Evolutionary conservation across 1,140 invertebrate species (phyloP).

Genomic region (Aphaenogaster rudis): DNA sequence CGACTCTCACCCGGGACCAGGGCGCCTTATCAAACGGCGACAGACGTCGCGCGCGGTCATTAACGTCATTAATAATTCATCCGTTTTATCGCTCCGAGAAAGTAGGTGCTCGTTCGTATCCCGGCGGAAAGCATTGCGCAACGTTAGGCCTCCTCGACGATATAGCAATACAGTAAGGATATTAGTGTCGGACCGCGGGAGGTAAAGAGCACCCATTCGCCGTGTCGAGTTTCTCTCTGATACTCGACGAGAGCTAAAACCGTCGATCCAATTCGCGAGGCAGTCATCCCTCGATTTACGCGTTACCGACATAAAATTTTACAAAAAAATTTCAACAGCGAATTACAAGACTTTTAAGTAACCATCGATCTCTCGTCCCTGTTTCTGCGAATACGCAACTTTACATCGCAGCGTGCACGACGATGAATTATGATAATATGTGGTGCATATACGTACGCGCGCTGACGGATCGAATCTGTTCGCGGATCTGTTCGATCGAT

Average conservation of each 20-base stretch:
- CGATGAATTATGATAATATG: constrained; percentile 65
- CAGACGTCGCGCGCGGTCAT: constrained; percentile 55
- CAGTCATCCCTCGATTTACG: constrained; percentile 29
- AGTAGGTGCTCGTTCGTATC: constrained; percentile 54
- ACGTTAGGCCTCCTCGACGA: constrained; percentile 42
- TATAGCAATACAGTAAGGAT: constrained; percentile 52
- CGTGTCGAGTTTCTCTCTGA: constrained; percentile 54
- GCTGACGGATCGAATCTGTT: constrained; percentile 46
- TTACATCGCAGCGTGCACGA: constrained; percentile 8
- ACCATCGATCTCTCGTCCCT: neutral
- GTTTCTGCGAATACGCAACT: neutral
- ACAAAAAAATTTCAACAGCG: neutral
- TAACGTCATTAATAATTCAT: constrained; percentile 66
- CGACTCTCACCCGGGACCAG: constrained; percentile 26
- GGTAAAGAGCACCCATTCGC: constrained; percentile 60
- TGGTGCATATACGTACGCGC: constrained; percentile 33
- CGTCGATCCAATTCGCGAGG: constrained; percentile 56
- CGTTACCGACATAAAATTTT: neutral
- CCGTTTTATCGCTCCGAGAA: constrained; percentile 62
- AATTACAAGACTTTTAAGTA: neutral
- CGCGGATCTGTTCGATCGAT: constrained; percentile 41
- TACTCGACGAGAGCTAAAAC: constrained; percentile 18
- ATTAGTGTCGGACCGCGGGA: constrained; percentile 51
- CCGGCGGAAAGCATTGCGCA: constrained; percentile 55
- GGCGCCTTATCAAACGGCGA: constrained; percentile 54